phyloP scores from a whole-genome alignment of 1,140 invertebrate genomes.

The Lycorma delicatula region DNA sequence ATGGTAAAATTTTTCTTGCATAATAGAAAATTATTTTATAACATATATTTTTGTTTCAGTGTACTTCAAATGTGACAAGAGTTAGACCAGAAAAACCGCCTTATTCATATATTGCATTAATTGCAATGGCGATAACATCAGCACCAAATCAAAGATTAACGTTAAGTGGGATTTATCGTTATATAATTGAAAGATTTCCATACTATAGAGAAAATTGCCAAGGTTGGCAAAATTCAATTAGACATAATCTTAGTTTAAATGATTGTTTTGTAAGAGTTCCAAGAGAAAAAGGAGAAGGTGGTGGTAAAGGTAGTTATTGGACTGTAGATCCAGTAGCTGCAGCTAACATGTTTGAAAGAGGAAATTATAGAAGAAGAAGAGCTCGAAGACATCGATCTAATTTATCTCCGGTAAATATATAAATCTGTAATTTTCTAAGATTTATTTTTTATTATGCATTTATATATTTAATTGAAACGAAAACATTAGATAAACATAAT shows the following conservation, averaged over 20 bases:
- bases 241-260: conserved; percentile 95
- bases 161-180: conserved; percentile 93
- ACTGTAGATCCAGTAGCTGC: conserved; percentile 86
- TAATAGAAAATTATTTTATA: too few relatives aligned
- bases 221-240: conserved; percentile 90
- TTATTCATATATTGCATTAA: conserved; percentile 96
- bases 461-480: too few relatives aligned
- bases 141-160: conserved; percentile 90
- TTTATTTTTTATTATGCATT: too few relatives aligned
- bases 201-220: conserved; percentile 98
- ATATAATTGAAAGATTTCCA: conserved; percentile 93
- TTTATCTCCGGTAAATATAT: too few relatives aligned
- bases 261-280: conserved; percentile 98
- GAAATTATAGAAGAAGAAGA: conserved; percentile 39
- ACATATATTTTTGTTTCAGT: too few relatives aligned
- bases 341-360: conserved; percentile 98
- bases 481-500: too few relatives aligned
- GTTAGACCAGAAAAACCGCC: conserved; percentile 78
- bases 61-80: background rate
- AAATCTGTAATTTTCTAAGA: too few relatives aligned
- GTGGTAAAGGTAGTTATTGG: conserved; percentile 96
- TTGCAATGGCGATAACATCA: conserved; percentile 96
- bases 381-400: conserved; percentile 25
- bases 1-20: too few relatives aligned
- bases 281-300: conserved; percentile 71